Percentiles rank a stretch among this genome's conserved stretches.
Evolutionary conservation across 2,888 invertebrate genomes (phyloP).

Genomic region (Napeogenes sylphis): DNA sequence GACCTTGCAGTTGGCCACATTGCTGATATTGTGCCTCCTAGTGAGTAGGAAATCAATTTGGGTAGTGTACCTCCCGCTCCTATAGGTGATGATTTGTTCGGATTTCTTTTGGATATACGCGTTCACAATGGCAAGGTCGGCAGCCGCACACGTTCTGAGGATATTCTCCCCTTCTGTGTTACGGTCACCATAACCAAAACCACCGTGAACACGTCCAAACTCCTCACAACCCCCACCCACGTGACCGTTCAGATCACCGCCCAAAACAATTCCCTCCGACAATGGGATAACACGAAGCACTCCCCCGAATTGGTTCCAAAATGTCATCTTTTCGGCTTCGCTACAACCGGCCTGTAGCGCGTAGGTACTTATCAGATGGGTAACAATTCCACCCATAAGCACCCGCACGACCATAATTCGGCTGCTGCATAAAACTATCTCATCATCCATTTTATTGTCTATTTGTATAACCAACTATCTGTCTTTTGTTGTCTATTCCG

Average conservation of each 20-base stretch:
- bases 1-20: background rate
- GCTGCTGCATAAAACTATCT: too few species aligned
- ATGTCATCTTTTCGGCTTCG: too few species aligned
- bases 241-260: background rate
- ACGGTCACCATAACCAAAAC: background rate
- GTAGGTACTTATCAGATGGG: too few species aligned
- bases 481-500: too few species aligned
- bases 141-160: slow-evolving; percentile 6
- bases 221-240: slow-evolving; percentile 14
- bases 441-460: too few species aligned
- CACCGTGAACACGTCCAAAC: slow-evolving; percentile 4
- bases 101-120: background rate
- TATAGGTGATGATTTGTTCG: background rate
- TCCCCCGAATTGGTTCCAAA: too few species aligned
- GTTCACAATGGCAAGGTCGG: slow-evolving; percentile 5
- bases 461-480: too few species aligned
- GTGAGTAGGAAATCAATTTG: slow-evolving; percentile 8
- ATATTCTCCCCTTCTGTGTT: background rate
- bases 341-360: too few species aligned
- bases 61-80: background rate
- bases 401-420: too few species aligned
- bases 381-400: too few species aligned
- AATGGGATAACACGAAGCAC: background rate
- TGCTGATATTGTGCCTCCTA: background rate
- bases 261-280: too few species aligned